phyloP scores from a whole-genome alignment of 2,113 vertebrate genomes.

The Eleginops maclovinus region DNA sequence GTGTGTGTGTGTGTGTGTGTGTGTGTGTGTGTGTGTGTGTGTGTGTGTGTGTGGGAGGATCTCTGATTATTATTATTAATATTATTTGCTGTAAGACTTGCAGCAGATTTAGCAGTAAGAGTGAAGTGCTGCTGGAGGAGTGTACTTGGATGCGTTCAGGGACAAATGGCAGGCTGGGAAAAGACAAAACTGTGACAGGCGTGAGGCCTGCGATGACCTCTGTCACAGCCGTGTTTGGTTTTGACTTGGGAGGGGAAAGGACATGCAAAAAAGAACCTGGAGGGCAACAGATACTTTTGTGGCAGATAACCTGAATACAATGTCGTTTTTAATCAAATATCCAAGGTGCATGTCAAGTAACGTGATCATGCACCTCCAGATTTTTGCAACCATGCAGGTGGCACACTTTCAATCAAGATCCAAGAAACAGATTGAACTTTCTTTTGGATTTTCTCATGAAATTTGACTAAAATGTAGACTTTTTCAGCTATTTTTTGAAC shows the following conservation, averaged over 20 bases:
- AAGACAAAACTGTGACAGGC: neutral
- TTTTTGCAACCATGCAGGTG: too few species aligned
- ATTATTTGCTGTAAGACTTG: constrained; percentile 25
- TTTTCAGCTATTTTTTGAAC: too few species aligned
- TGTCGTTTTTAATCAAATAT: too few species aligned
- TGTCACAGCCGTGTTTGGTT: neutral
- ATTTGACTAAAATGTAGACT: too few species aligned
- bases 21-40: too few species aligned
- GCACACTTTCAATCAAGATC: too few species aligned
- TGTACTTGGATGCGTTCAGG: constrained; percentile 7
- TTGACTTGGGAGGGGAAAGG: neutral
- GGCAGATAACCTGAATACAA: neutral
- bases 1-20: too few species aligned
- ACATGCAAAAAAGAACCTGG: neutral
- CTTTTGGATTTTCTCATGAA: too few species aligned
- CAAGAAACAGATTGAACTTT: too few species aligned
- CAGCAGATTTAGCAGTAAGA: constrained; percentile 10
- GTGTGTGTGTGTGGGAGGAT: too few species aligned
- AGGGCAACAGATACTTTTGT: neutral
- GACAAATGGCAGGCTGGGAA: neutral
- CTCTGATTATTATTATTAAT: neutral
- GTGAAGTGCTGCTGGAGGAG: constrained; percentile 17
- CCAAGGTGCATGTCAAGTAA: too few species aligned
- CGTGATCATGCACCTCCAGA: too few species aligned
- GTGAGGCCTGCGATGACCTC: neutral